Conservation (phyloP, 2,888 invertebrate species). For the Cryptus viduatorius region DNA sequence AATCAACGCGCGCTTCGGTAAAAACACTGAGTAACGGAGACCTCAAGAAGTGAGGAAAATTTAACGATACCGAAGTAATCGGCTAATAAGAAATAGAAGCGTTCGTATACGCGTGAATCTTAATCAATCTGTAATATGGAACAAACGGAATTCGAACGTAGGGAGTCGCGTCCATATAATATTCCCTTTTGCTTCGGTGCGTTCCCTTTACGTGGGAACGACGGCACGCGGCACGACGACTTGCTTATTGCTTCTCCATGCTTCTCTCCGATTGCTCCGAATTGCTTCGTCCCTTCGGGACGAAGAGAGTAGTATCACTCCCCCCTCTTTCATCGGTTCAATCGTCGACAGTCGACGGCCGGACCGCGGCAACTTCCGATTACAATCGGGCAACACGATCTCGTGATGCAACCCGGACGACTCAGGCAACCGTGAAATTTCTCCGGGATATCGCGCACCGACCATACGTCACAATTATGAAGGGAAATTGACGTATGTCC, state of each 20-base stretch:
- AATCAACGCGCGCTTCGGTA: too few species aligned
- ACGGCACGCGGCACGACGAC: conserved; percentile 73
- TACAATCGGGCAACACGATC: conserved; percentile 20
- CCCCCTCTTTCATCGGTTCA: not conserved
- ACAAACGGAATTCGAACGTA: conserved; percentile 52
- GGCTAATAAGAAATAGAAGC: conserved; percentile 8
- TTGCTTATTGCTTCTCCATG: conserved; percentile 55
- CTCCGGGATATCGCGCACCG: conserved; percentile 72
- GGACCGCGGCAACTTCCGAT: conserved; percentile 23
- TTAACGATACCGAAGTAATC: not conserved
- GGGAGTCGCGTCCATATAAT: conserved; percentile 43
- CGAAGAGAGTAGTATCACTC: not conserved
- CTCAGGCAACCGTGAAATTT: conserved; percentile 77
- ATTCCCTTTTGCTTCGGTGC: conserved; percentile 52
- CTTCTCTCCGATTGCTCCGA: conserved; percentile 21
- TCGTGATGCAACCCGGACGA: conserved; percentile 62
- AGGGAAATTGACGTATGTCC: conserved; percentile 77
- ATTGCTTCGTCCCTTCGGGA: conserved; percentile 32
- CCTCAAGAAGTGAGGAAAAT: too few species aligned
- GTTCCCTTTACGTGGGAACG: conserved; percentile 76
- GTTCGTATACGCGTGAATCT: not conserved
- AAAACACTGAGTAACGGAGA: too few species aligned
- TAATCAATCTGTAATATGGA: conserved; percentile 52
- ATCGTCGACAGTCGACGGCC: conserved; percentile 12
- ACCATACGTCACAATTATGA: conserved; percentile 78